Base-by-base conservation (phyloP, 2,888 invertebrate genomes). In the Masnerella sp. region DNA sequence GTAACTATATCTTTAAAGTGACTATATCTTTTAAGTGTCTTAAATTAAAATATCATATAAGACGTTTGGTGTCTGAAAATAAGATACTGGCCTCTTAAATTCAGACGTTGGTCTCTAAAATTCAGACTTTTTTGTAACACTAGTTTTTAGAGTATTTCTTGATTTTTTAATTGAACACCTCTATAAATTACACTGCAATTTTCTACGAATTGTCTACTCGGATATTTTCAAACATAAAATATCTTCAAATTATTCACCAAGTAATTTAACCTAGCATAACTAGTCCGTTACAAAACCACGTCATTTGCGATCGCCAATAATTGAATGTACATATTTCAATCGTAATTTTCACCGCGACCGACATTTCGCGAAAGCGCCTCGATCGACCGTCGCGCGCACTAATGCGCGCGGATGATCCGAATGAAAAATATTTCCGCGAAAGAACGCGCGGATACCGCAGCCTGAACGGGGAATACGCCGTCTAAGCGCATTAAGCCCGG, bases 401-500 rank as follows among this genome's bases (percentile, higher is more conserved):
- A 61, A 72, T 61, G 61, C 49, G 42, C 38, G 42, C 40, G 49
- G 65, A 59, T 67, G 45, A 72, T 59, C 54, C 61, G 61, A 61
- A 61, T 47, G 65, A 65, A 72, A 65, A 65, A 65, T 72, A 67
- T 72, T 72, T 67, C 67, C 58, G 45, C 25, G 49, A 42, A 67
- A 59, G 65, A 61, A 40, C 61, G 59, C 43, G 43, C 49, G 18
- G 38, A 22, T n/a, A 64, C 56, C 67, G 59, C 79, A 70, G 67
- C 73, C 75, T 75, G 75, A 74, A 77, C 71, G 74, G 69, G 77
- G 18, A 70, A 64, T 70, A 56, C 56, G 69, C 51, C 52, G 40
- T 75, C 73, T 73, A 77, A 80, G 79, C 77, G 78, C 74, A 77
- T 79, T 78, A 79, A 78, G 54, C 51, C 68, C 51, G 69, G 68